Percentiles rank a stretch among this genome's conserved stretches.
These are phyloP conservation scores for Phengaris alcon DNA, from an alignment of 2,888 invertebrate genomes.

Conservation along the genomic window DNA sequence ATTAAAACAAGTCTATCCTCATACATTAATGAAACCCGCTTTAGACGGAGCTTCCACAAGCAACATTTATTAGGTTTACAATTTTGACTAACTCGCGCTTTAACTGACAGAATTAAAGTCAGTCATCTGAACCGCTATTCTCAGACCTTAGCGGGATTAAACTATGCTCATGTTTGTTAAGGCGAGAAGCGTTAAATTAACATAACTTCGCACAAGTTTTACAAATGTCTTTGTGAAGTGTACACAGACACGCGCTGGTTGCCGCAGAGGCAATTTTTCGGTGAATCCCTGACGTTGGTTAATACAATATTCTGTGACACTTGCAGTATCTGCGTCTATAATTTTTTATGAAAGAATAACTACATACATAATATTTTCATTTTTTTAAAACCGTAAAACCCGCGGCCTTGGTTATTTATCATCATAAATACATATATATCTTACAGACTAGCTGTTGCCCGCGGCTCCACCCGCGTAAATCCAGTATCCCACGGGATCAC, in stretches of 20 bases:
- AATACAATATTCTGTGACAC: too few relatives aligned
- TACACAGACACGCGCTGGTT: not conserved
- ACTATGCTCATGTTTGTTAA: constrained; percentile 16
- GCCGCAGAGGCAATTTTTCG: not conserved
- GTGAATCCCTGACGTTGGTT: not conserved
- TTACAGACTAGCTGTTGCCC: too few relatives aligned
- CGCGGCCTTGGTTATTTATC: too few relatives aligned
- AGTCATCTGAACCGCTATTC: not conserved
- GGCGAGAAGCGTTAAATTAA: constrained; percentile 2
- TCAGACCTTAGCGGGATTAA: not conserved
- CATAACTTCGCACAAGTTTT: not conserved
- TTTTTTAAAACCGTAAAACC: too few relatives aligned
- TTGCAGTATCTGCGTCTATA: too few relatives aligned
- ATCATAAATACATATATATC: too few relatives aligned
- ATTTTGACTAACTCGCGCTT: constrained; percentile 15
- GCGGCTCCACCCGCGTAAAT: too few relatives aligned
- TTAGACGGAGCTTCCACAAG: not conserved
- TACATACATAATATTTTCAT: too few relatives aligned
- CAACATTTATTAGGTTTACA: constrained; percentile 14
- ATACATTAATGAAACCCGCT: not conserved
- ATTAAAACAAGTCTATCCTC: not conserved
- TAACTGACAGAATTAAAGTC: constrained; percentile 13
- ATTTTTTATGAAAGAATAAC: too few relatives aligned
- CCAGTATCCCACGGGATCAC: too few relatives aligned
- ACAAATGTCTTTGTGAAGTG: not conserved